These are phyloP conservation scores for Indicator indicator DNA, from an alignment of 2,113 vertebrate genomes.

Conservation along the genomic window DNA sequence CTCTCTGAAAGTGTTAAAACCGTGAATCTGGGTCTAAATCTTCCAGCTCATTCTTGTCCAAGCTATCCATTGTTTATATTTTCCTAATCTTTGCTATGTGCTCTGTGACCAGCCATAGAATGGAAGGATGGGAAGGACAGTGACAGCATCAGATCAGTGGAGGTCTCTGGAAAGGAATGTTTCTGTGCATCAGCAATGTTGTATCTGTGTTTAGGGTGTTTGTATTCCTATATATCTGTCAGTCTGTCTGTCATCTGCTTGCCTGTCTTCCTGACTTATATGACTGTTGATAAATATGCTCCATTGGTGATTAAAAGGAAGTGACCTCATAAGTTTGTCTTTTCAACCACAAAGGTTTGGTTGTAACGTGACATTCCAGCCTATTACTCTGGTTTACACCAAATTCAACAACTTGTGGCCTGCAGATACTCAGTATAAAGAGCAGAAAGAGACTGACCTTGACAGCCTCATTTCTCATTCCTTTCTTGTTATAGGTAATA, in stretches of 20 bases:
- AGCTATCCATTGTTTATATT: neutral
- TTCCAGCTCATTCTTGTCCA: neutral
- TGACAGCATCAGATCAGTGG: neutral
- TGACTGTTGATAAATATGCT: conserved; percentile 18
- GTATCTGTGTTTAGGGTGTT: conserved; percentile 9
- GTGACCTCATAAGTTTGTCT: conserved; percentile 76
- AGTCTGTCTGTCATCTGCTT: conserved; percentile 58
- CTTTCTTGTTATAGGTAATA: conserved; percentile 87
- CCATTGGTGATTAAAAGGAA: conserved; percentile 65
- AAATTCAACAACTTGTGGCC: conserved; percentile 77
- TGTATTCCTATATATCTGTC: conserved; percentile 51
- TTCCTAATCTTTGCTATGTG: neutral
- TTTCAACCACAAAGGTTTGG: conserved; percentile 73
- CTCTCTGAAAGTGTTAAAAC: neutral
- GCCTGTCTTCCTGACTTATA: conserved; percentile 19
- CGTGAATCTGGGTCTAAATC: neutral
- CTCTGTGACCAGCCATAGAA: neutral
- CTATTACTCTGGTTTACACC: conserved; percentile 76
- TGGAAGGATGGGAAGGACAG: neutral
- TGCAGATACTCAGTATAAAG: conserved; percentile 81
- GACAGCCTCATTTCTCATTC: conserved; percentile 85
- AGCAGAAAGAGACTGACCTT: conserved; percentile 79
- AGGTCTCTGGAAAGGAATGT: neutral
- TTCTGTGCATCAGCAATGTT: neutral
- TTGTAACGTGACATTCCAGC: conserved; percentile 67